These are phyloP conservation scores for Sebastes cheni DNA, from an alignment of 2,797 vertebrate species.

Conservation along the genomic window DNA sequence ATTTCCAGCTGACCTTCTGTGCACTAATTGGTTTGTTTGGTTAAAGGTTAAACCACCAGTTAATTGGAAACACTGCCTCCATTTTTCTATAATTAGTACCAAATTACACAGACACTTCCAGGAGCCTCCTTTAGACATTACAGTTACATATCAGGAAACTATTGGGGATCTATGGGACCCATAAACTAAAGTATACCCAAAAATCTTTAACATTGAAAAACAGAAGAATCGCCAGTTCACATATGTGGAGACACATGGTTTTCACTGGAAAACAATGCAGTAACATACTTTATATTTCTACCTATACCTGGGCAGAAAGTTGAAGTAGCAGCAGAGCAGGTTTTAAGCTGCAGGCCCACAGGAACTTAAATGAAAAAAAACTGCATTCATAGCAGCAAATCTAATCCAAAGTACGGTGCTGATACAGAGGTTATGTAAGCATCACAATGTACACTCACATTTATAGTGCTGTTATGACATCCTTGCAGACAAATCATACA, in stretches of 20 bases:
- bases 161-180: not conserved
- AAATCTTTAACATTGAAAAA: not conserved
- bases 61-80: not conserved
- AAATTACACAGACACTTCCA: rapidly evolving
- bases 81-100: not conserved
- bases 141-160: not conserved
- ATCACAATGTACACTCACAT: not conserved
- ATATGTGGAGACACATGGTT: not conserved
- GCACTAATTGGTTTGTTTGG: not conserved
- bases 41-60: not conserved
- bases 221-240: not conserved
- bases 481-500: not conserved
- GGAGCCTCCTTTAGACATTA: not conserved
- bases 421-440: not conserved
- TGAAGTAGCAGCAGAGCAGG: not conserved
- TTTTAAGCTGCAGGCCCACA: not conserved
- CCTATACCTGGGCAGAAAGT: not conserved
- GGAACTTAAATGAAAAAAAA: not conserved
- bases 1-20: not conserved
- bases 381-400: not conserved
- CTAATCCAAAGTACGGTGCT: not conserved
- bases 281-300: not conserved
- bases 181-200: not conserved
- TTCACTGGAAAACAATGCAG: too few relatives aligned
- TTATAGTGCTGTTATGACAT: not conserved